Evolutionary conservation across 2,113 vertebrate species (phyloP).

Genomic region (Capreolus pygargus): DNA sequence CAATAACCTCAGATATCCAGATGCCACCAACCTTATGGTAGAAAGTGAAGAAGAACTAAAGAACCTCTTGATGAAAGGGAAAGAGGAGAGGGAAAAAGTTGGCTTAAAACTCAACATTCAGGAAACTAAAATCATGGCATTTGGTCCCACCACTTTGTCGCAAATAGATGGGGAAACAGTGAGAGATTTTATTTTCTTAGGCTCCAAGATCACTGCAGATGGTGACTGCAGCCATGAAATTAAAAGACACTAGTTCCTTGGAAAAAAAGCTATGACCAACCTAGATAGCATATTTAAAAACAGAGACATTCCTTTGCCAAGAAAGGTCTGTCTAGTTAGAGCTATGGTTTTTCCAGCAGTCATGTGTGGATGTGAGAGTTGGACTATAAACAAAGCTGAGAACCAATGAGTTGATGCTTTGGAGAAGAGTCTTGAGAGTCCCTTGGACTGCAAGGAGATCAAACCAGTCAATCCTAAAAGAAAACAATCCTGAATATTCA

Average conservation of each 20-base stretch:
- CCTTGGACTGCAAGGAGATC: background rate
- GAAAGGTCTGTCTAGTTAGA: background rate
- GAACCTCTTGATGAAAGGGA: background rate
- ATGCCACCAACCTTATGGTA: background rate
- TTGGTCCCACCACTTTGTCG: background rate
- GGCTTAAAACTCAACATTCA: background rate
- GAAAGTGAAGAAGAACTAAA: background rate
- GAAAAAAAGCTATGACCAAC: background rate
- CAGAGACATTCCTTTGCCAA: background rate
- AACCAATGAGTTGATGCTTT: fast-evolving
- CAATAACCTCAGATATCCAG: background rate
- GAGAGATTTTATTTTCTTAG: background rate
- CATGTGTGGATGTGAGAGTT: background rate
- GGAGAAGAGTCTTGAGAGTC: background rate
- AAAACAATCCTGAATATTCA: background rate
- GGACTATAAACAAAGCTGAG: background rate
- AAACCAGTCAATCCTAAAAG: background rate
- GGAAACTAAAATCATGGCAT: background rate
- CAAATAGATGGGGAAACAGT: background rate
- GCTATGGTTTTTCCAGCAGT: background rate
- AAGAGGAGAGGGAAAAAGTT: background rate
- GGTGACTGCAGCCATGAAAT: background rate
- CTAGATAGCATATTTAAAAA: background rate
- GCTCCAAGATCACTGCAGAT: background rate
- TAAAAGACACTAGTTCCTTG: background rate